A percentile compares a stretch with the other conserved stretches of the same genome.
Conservation (phyloP, 2,797 vertebrate genomes). For the Arremon aurantiirostris region DNA sequence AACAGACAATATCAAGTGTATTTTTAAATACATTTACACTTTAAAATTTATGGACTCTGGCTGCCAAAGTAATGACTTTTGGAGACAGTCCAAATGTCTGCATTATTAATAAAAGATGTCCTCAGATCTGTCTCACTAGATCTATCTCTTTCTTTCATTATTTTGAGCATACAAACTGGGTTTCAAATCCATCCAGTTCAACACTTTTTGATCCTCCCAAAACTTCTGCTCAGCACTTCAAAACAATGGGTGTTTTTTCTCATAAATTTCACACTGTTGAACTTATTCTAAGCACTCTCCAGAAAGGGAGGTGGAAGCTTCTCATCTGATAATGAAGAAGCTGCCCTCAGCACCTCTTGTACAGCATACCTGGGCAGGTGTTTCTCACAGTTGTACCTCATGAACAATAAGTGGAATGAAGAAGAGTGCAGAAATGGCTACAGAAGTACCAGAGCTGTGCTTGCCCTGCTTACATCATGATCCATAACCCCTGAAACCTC, state of each 20-base stretch:
- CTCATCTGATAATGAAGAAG: background rate
- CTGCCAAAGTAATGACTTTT: background rate
- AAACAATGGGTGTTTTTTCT: background rate
- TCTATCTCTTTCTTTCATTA: background rate
- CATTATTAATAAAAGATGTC: background rate
- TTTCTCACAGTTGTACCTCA: background rate
- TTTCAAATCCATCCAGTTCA: background rate
- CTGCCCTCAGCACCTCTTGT: background rate
- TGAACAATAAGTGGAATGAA: background rate
- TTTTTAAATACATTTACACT: background rate
- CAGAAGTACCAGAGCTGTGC: background rate
- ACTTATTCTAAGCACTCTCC: background rate
- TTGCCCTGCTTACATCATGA: background rate
- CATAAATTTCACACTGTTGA: background rate
- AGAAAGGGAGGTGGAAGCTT: background rate
- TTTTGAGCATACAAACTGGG: background rate
- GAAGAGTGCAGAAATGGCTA: background rate
- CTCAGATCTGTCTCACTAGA: background rate
- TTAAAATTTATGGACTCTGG: background rate
- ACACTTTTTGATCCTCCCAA: background rate
- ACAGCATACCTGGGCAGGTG: background rate
- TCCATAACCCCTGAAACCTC: background rate
- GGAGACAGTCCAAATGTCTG: background rate
- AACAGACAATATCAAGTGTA: background rate
- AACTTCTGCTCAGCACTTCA: background rate